phyloP scores from a whole-genome alignment of 2,888 invertebrate genomes.

The Leptinotarsa juncta region DNA sequence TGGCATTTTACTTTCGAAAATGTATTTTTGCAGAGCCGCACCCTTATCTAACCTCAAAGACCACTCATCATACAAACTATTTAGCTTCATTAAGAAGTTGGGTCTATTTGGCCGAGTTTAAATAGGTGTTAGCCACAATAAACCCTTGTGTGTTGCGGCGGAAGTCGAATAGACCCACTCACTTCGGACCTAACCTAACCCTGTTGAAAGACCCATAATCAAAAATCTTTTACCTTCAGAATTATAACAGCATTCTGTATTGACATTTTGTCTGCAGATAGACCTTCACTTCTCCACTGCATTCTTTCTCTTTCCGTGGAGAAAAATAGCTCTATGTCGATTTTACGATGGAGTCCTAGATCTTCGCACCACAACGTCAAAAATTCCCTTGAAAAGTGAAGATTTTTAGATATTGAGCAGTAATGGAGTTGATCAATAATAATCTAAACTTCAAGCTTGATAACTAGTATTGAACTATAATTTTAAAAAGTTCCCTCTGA shows the following conservation, averaged over 20 bases:
- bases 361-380: constrained; percentile 59
- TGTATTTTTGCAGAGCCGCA: not conserved
- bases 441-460: no score
- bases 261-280: constrained; percentile 82
- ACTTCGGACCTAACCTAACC: no score
- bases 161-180: no score
- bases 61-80: no score
- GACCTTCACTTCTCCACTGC: constrained; percentile 87
- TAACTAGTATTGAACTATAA: no score
- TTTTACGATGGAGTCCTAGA: constrained; percentile 58
- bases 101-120: no score
- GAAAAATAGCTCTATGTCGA: constrained; percentile 71
- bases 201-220: not conserved
- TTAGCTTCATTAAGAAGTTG: no score
- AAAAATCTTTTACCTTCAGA: constrained; percentile 70
- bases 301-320: constrained; percentile 81
- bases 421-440: no score
- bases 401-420: not conserved
- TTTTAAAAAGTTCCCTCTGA: no score
- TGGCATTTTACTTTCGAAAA: not conserved
- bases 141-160: no score
- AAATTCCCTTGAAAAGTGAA: constrained; percentile 51
- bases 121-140: no score
- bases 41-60: no score
- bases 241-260: constrained; percentile 86